Evolutionary conservation across 1,140 invertebrate genomes (phyloP).

Genomic region (Magallana gigas): DNA sequence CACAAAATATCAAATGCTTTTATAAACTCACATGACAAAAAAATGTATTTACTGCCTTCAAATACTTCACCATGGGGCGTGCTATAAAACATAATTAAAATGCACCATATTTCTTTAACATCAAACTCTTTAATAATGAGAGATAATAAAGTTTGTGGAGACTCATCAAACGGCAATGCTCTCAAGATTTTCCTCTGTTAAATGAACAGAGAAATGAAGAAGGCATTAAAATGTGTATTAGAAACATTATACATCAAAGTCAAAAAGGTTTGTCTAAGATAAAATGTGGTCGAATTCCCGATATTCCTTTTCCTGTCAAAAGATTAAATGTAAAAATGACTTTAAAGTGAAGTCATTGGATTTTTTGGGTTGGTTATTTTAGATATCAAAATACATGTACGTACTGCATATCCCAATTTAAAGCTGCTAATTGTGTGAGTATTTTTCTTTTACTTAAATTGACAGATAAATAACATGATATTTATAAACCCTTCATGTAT

Average conservation of each 20-base stretch:
- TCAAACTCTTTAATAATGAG: conserved; percentile 23
- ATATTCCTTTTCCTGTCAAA: background rate
- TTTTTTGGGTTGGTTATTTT: background rate
- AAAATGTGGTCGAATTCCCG: background rate
- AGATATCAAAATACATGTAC: too few relatives aligned
- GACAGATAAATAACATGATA: too few relatives aligned
- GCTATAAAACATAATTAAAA: conserved; percentile 35
- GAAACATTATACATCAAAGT: conserved; percentile 30
- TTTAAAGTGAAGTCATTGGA: background rate
- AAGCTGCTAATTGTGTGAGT: too few relatives aligned
- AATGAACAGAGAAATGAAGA: conserved; percentile 33
- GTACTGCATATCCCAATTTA: too few relatives aligned
- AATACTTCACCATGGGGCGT: conserved; percentile 25
- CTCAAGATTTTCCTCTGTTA: conserved; percentile 32
- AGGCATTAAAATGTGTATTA: conserved; percentile 37
- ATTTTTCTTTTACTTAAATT: too few relatives aligned
- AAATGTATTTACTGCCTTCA: background rate
- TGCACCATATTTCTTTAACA: conserved; percentile 19
- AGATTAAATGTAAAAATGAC: background rate
- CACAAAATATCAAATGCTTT: conserved; percentile 34
- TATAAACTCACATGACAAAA: conserved; percentile 25
- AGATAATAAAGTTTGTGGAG: conserved; percentile 31
- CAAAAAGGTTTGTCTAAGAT: background rate
- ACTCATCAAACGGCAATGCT: conserved; percentile 33
- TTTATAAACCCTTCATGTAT: too few relatives aligned